Conservation (phyloP, 2,888 invertebrate genomes). For the Lithophane semibrunnea region DNA sequence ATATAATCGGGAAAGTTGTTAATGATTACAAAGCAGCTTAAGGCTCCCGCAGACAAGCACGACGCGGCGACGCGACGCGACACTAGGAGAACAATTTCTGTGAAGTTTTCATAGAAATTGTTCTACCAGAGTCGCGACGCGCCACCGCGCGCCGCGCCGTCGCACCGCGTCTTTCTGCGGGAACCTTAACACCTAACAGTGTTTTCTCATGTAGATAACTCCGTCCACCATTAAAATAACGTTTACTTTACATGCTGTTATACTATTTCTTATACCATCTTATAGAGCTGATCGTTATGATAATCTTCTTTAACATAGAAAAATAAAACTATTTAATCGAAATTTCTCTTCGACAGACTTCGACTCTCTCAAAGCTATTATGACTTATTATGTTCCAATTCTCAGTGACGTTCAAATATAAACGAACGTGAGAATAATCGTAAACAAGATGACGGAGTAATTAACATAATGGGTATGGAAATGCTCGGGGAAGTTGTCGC, state of each 20-base stretch:
- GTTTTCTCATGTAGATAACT: slow-evolving; percentile 31
- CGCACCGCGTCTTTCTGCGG: no score
- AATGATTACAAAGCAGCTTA: slow-evolving; percentile 31
- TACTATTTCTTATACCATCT: slow-evolving; percentile 15
- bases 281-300: not conserved
- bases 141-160: no score
- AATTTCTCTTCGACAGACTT: slow-evolving; percentile 40
- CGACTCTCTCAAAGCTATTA: slow-evolving; percentile 31
- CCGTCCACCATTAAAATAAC: slow-evolving; percentile 11
- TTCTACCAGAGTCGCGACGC: no score
- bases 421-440: slow-evolving; percentile 46
- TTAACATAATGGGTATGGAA: slow-evolving; percentile 42
- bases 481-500: slow-evolving; percentile 44
- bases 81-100: no score
- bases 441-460: slow-evolving; percentile 31
- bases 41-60: no score
- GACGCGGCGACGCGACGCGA: no score
- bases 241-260: slow-evolving; percentile 2
- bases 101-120: no score
- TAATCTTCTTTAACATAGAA: not conserved
- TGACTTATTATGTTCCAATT: slow-evolving; percentile 35
- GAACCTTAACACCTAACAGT: slow-evolving; percentile 6
- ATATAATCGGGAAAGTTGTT: slow-evolving; percentile 46
- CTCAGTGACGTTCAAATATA: slow-evolving; percentile 30
- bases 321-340: slow-evolving; percentile 22